Base-by-base conservation (phyloP, 1,140 invertebrate genomes). In the Pygmarrhopalites habei region DNA sequence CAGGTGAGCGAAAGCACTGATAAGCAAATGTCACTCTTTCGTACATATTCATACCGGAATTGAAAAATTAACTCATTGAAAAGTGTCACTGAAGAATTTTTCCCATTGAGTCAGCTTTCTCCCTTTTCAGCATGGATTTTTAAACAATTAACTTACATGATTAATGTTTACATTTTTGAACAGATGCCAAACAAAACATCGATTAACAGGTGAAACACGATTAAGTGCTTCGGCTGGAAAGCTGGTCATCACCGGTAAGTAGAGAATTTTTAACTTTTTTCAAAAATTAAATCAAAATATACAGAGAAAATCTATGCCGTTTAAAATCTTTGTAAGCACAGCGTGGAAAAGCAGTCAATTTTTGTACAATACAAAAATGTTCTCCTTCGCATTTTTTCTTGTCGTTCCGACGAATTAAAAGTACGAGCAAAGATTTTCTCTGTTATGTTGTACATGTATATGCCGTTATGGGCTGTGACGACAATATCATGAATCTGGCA, bases 151-250 rank as follows among this genome's bases (percentile, higher is more conserved):
- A n/a, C n/a, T n/a, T n/a, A n/a, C n/a, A n/a, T n/a, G n/a, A n/a
- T n/a, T n/a, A n/a, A n/a, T n/a, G n/a, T n/a, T n/a, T n/a, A n/a
- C n/a, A n/a, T n/a, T n/a, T n/a, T n/a, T n/a, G n/a, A n/a, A n/a
- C n/a, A 90, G 93, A 75, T 98, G 94, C 77, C 83, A 91, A 71
- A 96, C 92, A 44, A 90, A 91, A 74, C 93, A 96, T 77, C 83
- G 91, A 70, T 82, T 96, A 35, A 94, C 93, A 71, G 90, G 90
- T 71, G 92, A 95, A 81, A 93, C 91, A 65, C 82, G 91, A 75
- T 80, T 93, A 62, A 95, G 92, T 73, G 90, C 90, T 44, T 92
- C 90, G 39, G 95, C 95, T 75, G 92, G 92, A 78, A 82, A 90
- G 73, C 81, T 97, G 61, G 90, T 95, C 76, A 93, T 96, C 77